Conservation (phyloP, 2,113 vertebrate genomes). For the Amblyopsis rosae region DNA sequence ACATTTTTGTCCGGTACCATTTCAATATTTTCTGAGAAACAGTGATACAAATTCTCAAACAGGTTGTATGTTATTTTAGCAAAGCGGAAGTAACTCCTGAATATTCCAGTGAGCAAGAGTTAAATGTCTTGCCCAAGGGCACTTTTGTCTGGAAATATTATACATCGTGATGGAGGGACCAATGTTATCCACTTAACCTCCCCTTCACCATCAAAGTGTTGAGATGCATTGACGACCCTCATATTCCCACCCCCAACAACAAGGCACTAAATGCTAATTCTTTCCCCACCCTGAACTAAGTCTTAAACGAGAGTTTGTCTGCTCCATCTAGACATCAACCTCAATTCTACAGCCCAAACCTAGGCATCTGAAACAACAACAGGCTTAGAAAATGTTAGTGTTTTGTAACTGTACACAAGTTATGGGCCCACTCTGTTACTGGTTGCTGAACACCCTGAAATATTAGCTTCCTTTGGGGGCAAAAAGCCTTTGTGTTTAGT, state of each 20-base stretch:
- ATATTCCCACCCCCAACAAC: too few relatives aligned
- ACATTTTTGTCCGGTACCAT: constrained; percentile 12
- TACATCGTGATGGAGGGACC: too few relatives aligned
- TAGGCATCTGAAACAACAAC: background rate
- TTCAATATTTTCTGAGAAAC: constrained; percentile 1
- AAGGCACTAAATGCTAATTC: too few relatives aligned
- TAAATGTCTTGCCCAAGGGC: too few relatives aligned
- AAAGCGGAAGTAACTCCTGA: too few relatives aligned
- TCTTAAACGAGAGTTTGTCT: background rate
- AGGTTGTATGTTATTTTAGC: too few relatives aligned
- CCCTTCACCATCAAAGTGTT: too few relatives aligned
- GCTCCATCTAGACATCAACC: background rate
- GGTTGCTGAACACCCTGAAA: constrained; percentile 46
- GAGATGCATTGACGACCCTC: too few relatives aligned
- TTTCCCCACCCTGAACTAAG: background rate
- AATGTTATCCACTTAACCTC: too few relatives aligned
- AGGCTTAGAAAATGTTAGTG: background rate
- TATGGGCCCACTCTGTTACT: constrained; percentile 7
- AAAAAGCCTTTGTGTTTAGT: constrained; percentile 52
- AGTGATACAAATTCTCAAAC: background rate
- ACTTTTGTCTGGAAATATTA: too few relatives aligned
- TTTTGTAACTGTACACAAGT: constrained; percentile 12
- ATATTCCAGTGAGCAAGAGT: too few relatives aligned
- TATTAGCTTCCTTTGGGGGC: constrained; percentile 51
- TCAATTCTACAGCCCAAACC: background rate